Percentiles rank a stretch among this genome's conserved stretches.
Conservation (phyloP, 2,113 vertebrate genomes). For the Pachyramphus minor region DNA sequence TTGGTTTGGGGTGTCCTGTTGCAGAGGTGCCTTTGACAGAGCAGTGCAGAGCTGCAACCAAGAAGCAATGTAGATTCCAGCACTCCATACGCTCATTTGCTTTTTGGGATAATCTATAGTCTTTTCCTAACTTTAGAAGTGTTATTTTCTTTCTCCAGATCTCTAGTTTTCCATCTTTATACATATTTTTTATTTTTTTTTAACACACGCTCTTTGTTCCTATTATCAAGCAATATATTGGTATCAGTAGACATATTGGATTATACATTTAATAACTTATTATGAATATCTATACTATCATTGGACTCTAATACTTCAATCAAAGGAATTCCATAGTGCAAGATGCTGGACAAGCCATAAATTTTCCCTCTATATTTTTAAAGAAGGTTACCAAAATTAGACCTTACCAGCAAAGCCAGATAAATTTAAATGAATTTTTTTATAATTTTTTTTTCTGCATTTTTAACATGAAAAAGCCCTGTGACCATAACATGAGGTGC, state of each 20-base stretch:
- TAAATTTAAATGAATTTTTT: background rate
- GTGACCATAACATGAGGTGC: background rate
- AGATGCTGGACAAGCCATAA: background rate
- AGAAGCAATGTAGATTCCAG: background rate
- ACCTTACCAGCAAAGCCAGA: background rate
- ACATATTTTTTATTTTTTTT: background rate
- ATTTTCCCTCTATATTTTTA: background rate
- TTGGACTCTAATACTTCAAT: background rate
- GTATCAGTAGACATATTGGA: background rate
- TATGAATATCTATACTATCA: background rate
- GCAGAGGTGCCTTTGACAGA: background rate
- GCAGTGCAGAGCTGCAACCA: background rate
- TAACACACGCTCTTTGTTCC: background rate
- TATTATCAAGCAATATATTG: background rate
- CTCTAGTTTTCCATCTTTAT: background rate
- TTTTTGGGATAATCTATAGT: background rate
- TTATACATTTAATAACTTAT: background rate
- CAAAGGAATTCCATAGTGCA: background rate
- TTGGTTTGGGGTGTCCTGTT: background rate
- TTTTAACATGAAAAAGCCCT: background rate
- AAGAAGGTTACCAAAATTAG: background rate
- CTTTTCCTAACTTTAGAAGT: background rate
- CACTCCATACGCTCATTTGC: rapidly evolving
- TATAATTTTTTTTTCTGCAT: background rate
- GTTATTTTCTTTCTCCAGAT: background rate